Evolutionary conservation across 2,113 vertebrate species (phyloP).

Genomic region (Myodes glareolus): DNA sequence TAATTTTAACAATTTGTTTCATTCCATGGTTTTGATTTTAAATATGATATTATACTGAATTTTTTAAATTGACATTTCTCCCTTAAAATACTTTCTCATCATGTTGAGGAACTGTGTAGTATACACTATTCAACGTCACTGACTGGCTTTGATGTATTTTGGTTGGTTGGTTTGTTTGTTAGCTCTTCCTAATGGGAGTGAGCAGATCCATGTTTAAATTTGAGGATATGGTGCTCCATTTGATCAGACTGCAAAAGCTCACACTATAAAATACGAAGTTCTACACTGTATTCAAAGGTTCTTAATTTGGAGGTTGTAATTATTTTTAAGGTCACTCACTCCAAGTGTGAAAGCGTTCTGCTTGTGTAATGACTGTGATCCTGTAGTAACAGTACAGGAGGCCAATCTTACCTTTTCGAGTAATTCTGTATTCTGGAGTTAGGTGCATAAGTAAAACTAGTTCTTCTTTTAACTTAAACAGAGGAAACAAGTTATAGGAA

Average conservation of each 20-base stretch:
- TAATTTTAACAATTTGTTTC: neutral
- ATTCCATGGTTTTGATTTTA: neutral
- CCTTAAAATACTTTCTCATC: neutral
- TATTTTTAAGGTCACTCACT: neutral
- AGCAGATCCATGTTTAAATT: neutral
- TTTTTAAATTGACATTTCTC: neutral
- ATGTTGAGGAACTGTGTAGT: neutral
- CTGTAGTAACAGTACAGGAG: neutral
- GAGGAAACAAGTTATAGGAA: neutral
- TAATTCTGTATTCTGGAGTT: neutral
- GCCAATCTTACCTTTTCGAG: neutral
- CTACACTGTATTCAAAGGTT: neutral
- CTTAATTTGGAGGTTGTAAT: neutral
- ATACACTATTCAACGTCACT: neutral
- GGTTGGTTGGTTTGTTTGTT: neutral
- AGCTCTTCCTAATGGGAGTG: neutral
- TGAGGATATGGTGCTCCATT: neutral
- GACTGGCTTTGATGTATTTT: neutral
- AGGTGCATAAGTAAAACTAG: neutral
- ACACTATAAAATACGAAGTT: no score
- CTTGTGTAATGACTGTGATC: neutral
- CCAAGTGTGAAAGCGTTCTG: neutral
- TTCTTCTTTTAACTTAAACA: neutral
- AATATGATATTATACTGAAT: neutral
- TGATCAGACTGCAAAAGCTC: neutral